phyloP scores from a whole-genome alignment of 2,888 invertebrate genomes.

The Dynastes maya region DNA sequence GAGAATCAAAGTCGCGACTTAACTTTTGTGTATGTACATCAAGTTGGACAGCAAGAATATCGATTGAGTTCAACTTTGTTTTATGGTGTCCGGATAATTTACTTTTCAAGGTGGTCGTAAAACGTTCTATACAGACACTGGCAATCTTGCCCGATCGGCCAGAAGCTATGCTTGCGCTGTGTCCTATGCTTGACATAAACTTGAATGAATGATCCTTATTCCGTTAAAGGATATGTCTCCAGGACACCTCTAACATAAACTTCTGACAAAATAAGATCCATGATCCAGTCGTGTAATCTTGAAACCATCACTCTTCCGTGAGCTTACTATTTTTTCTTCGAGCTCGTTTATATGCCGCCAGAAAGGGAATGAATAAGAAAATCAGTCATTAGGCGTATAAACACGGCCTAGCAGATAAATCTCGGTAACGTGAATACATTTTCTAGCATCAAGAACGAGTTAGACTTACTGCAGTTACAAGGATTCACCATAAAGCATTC shows the following conservation, averaged over 20 bases:
- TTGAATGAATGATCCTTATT: constrained; percentile 56
- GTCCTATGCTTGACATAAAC: constrained; percentile 54
- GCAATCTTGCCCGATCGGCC: constrained; percentile 57
- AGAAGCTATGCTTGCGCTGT: constrained; percentile 47
- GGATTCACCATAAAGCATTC: too few relatives aligned
- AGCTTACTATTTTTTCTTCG: constrained; percentile 12
- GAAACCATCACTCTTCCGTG: constrained; percentile 22
- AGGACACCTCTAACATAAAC: constrained; percentile 50
- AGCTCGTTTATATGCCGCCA: background rate
- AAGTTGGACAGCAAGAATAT: constrained; percentile 56
- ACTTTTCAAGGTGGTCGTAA: constrained; percentile 62
- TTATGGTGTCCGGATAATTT: constrained; percentile 62
- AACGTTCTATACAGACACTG: constrained; percentile 59
- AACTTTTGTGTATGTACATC: constrained; percentile 54
- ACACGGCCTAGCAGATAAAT: background rate
- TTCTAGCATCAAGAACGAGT: background rate
- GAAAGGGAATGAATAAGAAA: constrained; percentile 24
- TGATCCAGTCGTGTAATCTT: constrained; percentile 44
- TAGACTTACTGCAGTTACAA: too few relatives aligned
- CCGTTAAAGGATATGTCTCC: constrained; percentile 49
- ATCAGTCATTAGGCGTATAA: constrained; percentile 13
- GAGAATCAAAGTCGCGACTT: constrained; percentile 1
- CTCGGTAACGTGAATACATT: background rate
- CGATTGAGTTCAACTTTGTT: constrained; percentile 59
- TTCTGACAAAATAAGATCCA: constrained; percentile 48